Evolutionary conservation across 2,797 vertebrate species (phyloP), one percentile per base, ranked within the genome.

Genomic region (Danio kyathit): DNA sequence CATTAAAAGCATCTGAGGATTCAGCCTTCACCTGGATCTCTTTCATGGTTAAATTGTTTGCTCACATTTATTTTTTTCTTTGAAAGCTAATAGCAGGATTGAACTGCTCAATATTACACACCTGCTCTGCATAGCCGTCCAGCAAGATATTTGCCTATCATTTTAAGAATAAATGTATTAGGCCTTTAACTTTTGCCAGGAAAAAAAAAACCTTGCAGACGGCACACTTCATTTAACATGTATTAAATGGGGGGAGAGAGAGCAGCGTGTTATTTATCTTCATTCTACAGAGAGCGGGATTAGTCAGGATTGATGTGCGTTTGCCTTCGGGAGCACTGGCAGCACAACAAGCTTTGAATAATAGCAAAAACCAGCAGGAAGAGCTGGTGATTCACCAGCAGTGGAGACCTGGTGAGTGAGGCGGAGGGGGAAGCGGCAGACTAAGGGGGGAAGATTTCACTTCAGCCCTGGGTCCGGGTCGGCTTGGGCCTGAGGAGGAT

Each of bases 251-350:
- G 69, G 73, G 57, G 83, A 71, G 83, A 74, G 82, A 83, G 67
- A 82, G 86, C 80, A 77, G 83, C 70, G 63, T 79, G 77, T 80
- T 87, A 90, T 90, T 90, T 90, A 90, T 90, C 88, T 87, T 85
- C 87, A 87, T 89, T 89, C 87, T 87, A 89, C 89, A 88, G 87
- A 89, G 84, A 84, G 80, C 77, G 63, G 89, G 89, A 89, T 90
- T 89, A 90, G 82, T 74, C 69, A 82, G 89, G 86, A 89, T 89
- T 86, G 87, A 87, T 87, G 87, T 73, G 75, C 63, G 76, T 83
- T 87, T 88, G 85, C 89, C 86, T 75, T 87, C 54, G 84, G 88
- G 83, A 87, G 84, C 64, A 75, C 87, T 86, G 84, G 84, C 85
- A 86, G 84, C 85, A 88, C 84, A 86, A 85, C 79, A 87, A 85